phyloP scores from a whole-genome alignment of 2,888 invertebrate species.

The Megalurothrips usitatus region DNA sequence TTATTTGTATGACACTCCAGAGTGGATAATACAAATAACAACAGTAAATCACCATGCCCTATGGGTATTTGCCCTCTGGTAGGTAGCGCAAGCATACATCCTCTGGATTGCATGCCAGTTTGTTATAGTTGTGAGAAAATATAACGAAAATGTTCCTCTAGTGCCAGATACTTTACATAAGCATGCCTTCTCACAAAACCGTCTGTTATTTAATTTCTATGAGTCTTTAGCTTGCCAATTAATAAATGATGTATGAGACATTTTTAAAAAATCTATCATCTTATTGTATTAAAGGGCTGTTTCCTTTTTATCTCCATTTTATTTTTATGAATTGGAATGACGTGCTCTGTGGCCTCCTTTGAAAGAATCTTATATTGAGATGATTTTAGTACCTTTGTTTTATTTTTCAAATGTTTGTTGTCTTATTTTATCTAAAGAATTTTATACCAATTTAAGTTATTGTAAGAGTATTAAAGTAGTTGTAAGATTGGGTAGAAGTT shows the following conservation, averaged over 20 bases:
- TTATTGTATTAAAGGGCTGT: slow-evolving; percentile 9
- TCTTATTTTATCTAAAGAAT: background rate
- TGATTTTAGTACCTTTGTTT: background rate
- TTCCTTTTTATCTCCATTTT: slow-evolving; percentile 5
- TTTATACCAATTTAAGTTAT: background rate
- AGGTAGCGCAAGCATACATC: no score
- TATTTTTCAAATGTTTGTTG: background rate
- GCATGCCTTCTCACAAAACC: slow-evolving; percentile 6
- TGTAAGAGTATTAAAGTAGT: background rate
- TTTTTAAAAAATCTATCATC: slow-evolving; percentile 10
- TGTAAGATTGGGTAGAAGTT: background rate
- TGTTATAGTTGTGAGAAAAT: background rate
- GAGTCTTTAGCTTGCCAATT: slow-evolving; percentile 22
- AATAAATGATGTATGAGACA: slow-evolving; percentile 1
- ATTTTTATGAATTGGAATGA: background rate
- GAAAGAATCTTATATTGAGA: background rate
- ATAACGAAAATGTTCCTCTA: slow-evolving; percentile 16
- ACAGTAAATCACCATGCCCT: no score
- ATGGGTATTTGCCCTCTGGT: no score
- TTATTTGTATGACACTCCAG: no score
- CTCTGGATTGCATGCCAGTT: background rate
- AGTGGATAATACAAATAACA: no score
- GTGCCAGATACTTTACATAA: background rate
- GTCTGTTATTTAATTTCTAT: slow-evolving; percentile 23
- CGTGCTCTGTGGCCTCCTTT: background rate